phyloP scores from a whole-genome alignment of 2,113 vertebrate species.

The Ginglymostoma cirratum region DNA sequence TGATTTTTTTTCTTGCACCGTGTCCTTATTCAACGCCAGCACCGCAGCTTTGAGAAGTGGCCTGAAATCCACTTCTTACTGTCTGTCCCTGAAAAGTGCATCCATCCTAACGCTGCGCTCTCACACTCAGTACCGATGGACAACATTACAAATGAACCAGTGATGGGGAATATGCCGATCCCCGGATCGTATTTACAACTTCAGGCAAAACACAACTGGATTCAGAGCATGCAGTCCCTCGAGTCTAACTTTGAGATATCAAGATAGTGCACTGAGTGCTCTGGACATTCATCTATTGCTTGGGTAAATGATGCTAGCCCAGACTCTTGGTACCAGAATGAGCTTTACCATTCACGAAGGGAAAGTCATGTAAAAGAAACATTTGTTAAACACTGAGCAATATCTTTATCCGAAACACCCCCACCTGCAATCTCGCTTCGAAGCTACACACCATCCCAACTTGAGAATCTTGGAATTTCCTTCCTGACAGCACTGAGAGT shows the following conservation, averaged over 20 bases:
- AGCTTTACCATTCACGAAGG: not conserved
- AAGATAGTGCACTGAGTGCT: not conserved
- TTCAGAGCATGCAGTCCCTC: not conserved
- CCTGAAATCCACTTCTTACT: not conserved
- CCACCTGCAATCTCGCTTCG: too few species aligned
- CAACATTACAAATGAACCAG: not conserved
- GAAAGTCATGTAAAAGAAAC: not conserved
- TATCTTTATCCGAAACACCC: not conserved
- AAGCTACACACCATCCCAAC: too few species aligned
- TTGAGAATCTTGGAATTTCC: too few species aligned
- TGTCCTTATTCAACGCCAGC: not conserved
- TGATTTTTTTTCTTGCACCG: not conserved
- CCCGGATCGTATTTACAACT: not conserved
- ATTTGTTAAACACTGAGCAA: not conserved
- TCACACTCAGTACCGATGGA: not conserved
- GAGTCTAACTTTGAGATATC: not conserved
- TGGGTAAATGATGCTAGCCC: not conserved
- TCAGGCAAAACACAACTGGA: not conserved
- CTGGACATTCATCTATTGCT: not conserved
- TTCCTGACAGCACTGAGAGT: too few species aligned
- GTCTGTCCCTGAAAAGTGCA: not conserved
- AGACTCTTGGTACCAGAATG: not conserved
- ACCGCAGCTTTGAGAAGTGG: not conserved
- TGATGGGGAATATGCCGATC: not conserved
- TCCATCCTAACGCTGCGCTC: not conserved